Evolutionary conservation across 2,888 invertebrate genomes (phyloP), one percentile per base, ranked within the genome.

Genomic region (Crioceris asparagi): DNA sequence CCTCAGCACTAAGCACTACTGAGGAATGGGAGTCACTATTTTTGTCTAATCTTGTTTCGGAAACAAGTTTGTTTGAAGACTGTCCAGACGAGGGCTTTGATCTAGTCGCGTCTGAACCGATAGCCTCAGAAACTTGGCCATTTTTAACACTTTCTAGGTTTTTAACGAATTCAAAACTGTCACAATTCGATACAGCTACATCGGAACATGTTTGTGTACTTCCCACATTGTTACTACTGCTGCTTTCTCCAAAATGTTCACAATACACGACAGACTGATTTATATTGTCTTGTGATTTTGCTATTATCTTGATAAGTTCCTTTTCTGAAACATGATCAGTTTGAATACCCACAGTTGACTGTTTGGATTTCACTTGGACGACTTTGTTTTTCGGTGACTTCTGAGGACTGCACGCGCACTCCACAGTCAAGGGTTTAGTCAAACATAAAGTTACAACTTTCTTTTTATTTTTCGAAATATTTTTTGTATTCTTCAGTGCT

Each of bases 161-260:
- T 23, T 38, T 43, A 16, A 66, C 2, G 54, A 79, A 79, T 56
- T 79, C 78, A 60, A 79, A 79, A 54, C 79, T 79, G 50, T 77
- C 75, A 19, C 76, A 76, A 52, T 73, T 71, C 44, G 57, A 56
- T 5, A 33, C 44, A 17, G 49, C 25, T n/a, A 30, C 27, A 15
- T 43, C 45, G 7, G 48, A 44, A 31, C 41, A 40, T 8, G 51
- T 50, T 40, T 50, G 47, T 15, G 46, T 49, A 3, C 36, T 29
- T 6, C 39, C 34, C 33, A 33, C 41, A 14, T 19, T 39, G 29
- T 34, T 40, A 21, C 42, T 38, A 35, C 35, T 43, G 27, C 27
- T 27, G 15, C 27, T 27, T 11, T 27, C 27, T 21, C 40, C 40
- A 12, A 33, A 35, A 25, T 45, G 40, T 35, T 45, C 35, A 29